Base-by-base conservation (phyloP, 2,113 vertebrate genomes). In the Galemys pyrenaicus region DNA sequence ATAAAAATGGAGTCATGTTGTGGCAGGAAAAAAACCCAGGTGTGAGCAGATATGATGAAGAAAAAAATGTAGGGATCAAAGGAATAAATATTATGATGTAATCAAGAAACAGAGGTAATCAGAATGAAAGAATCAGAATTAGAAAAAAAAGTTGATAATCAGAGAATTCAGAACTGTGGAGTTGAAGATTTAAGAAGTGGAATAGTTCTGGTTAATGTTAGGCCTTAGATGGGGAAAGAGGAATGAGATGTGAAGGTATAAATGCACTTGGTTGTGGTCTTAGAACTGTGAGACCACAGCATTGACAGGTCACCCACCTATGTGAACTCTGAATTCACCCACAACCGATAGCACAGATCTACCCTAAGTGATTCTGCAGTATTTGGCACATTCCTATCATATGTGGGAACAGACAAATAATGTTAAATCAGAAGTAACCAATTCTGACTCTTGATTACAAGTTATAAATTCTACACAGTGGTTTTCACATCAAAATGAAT, bases 401-500 rank as follows among this genome's bases (percentile, higher is more conserved):
- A 56, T 62, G 35, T 74, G 54, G 46, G 39, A 46, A 60, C 44
- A 74, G 65, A 58, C 24, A 73, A 73, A 37, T 65, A 92, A 71
- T 32, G 67, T 86, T 41, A 85, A 62, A 56, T 80, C 19, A 75
- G 67, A 73, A 86, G 39, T 60, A 85, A 92, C 28, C 74, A 65
- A 79, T 35, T 68, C 60, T 37, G 82, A 88, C 32, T 92, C 86
- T 37, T 68, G 64, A 94, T 64, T 46, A 86, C 9, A 13, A 87
- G 49, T 44, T 87, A 68, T 87, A 86, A 86, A 28, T 79, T 91
- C 26, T 62, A 89, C 22, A 17, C 3, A 80, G 26, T 54, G 5
- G 13, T 77, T 96, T 95, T 79, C 80, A 11, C 30, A 70, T 75
- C 51, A 75, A 80, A 86, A 56, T 54, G 39, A 85, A 73, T n/a